phyloP scores from a whole-genome alignment of 2,888 invertebrate species.

The Melanargia galathea region DNA sequence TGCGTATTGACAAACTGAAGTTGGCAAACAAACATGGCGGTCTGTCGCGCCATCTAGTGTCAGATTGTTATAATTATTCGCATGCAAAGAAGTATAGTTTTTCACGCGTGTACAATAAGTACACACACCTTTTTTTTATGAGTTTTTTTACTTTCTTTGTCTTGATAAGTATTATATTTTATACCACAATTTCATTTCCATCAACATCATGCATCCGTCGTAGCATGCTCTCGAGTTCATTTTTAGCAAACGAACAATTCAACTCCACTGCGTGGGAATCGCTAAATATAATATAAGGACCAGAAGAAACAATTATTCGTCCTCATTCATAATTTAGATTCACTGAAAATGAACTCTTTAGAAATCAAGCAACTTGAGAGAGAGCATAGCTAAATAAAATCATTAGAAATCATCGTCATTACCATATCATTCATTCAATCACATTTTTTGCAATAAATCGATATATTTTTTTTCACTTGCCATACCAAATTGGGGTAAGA shows the following conservation, averaged over 20 bases:
- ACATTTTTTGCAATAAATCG: conserved; percentile 18
- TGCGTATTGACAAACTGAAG: too few species aligned
- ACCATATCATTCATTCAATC: conserved; percentile 13
- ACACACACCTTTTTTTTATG: conserved; percentile 31
- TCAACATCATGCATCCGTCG: not conserved
- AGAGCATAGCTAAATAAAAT: conserved; percentile 1
- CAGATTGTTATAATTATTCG: too few species aligned
- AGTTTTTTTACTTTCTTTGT: conserved; percentile 34
- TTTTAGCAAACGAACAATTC: not conserved
- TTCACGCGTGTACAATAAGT: conserved; percentile 8
- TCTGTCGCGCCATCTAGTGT: too few species aligned
- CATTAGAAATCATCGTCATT: not conserved
- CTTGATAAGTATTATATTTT: conserved; percentile 15
- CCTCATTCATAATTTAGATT: not conserved
- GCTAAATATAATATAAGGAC: not conserved
- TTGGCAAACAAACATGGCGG: too few species aligned
- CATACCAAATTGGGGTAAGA: not conserved
- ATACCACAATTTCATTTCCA: conserved; percentile 2
- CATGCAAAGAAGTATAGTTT: not conserved
- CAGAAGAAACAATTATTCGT: not conserved
- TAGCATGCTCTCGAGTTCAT: not conserved
- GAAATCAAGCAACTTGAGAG: not conserved
- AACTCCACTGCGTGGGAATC: not conserved
- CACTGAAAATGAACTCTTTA: not conserved
- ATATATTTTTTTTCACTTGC: not conserved